Conservation (phyloP, 2,797 vertebrate species). For the Mus spretus region DNA sequence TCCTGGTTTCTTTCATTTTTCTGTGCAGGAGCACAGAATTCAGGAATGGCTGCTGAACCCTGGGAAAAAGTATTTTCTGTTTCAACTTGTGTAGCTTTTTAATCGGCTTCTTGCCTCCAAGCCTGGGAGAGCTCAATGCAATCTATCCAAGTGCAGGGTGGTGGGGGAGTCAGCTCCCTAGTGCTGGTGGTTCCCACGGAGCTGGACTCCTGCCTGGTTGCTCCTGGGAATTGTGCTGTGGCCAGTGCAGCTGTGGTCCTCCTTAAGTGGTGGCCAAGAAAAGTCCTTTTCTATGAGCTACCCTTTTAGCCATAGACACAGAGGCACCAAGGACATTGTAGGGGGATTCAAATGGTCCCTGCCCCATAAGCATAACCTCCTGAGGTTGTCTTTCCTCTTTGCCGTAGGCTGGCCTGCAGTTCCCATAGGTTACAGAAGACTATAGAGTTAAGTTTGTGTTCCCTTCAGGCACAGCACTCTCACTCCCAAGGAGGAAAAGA, state of each 20-base stretch:
- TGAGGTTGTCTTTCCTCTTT: background rate
- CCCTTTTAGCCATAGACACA: conserved; percentile 75
- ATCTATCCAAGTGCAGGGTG: conserved; percentile 34
- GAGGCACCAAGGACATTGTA: conserved; percentile 77
- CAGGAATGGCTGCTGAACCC: background rate
- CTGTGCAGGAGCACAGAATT: background rate
- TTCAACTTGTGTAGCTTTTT: conserved; percentile 59
- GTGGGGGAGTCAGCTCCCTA: conserved; percentile 27
- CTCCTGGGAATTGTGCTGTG: conserved; percentile 72
- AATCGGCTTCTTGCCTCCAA: conserved; percentile 23
- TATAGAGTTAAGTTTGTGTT: background rate
- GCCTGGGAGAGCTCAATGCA: conserved; percentile 25
- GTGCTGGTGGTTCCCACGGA: conserved; percentile 23
- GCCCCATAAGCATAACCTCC: conserved; percentile 52
- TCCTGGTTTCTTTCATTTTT: background rate
- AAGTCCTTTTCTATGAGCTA: conserved; percentile 74
- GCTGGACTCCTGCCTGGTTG: conserved; percentile 72
- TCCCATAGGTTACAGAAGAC: background rate
- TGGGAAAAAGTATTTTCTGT: conserved; percentile 35
- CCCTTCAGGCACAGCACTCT: background rate
- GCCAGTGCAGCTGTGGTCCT: conserved; percentile 77
- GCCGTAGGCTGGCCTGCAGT: background rate
- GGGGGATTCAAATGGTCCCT: conserved; percentile 45
- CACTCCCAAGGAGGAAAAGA: background rate
- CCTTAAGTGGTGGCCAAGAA: conserved; percentile 74